These are phyloP conservation scores for Lordiphosa collinella DNA, from an alignment of 1,140 invertebrate species.

Conservation along the genomic window DNA sequence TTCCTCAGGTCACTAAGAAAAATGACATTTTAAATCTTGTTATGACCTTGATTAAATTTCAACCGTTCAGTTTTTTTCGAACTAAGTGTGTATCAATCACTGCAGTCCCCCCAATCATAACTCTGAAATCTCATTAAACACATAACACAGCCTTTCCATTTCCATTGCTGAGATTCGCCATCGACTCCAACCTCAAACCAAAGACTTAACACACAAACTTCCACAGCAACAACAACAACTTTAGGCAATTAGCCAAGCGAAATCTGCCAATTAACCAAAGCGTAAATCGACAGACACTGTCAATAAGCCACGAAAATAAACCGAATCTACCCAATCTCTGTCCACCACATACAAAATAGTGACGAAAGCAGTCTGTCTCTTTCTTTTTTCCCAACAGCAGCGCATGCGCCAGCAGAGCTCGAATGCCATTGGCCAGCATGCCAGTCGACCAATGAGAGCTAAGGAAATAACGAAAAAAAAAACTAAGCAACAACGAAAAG, in stretches of 20 bases:
- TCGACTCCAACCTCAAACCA: slow-evolving; percentile 50
- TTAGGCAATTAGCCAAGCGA: slow-evolving; percentile 52
- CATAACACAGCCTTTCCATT: not conserved
- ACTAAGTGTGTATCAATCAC: too few species aligned
- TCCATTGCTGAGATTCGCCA: slow-evolving; percentile 6
- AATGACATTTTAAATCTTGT: not conserved
- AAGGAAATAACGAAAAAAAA: not conserved
- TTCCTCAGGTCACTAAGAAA: not conserved
- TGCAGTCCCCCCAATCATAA: too few species aligned
- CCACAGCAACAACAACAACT: slow-evolving; percentile 11
- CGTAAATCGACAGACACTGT: slow-evolving; percentile 26
- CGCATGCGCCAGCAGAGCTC: slow-evolving; percentile 56
- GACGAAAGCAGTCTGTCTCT: slow-evolving; percentile 23
- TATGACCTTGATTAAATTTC: too few species aligned
- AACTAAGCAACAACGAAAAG: slow-evolving; percentile 7
- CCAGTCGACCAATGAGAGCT: slow-evolving; percentile 32
- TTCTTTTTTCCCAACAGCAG: slow-evolving; percentile 17
- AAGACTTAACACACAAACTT: slow-evolving; percentile 72
- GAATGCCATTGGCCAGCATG: slow-evolving; percentile 38
- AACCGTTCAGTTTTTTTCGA: too few species aligned
- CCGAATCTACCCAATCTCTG: not conserved
- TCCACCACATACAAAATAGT: slow-evolving; percentile 10
- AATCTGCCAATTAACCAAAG: slow-evolving; percentile 28
- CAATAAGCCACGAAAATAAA: slow-evolving; percentile 17
- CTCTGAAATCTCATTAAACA: not conserved